Base-by-base conservation (phyloP, 1,140 invertebrate genomes). In the Agraylea sexmaculata region DNA sequence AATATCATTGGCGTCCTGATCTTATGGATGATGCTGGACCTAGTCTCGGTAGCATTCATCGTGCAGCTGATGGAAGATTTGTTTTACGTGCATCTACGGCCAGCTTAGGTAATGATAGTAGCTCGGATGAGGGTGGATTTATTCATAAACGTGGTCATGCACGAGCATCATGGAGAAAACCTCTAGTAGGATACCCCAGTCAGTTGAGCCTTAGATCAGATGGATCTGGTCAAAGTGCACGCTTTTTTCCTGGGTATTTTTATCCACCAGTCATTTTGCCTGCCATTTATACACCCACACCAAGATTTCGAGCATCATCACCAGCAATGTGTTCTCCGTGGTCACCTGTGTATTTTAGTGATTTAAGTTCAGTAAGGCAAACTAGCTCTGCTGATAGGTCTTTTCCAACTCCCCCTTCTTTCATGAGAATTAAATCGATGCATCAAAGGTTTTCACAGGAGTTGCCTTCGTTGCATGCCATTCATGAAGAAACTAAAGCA, bases 71-170 rank as follows among this genome's bases (percentile, higher is more conserved):
- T 58, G 80, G 80, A 23, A 71, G 78, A 29, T 83, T 86, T 63
- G 72, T 83, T 30, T 60, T 84, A 31, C 70, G 71, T 12, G 69
- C 76, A 51, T 75, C 78, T 35, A 68, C 73, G 10, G 53, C 63
- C 47, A 32, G 54, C 57, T 45, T 64, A 56, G 37, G 57, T 56
- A 29, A 78, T 53, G 68, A 70, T 17, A 80, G 77, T 34, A 78
- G 75, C 47, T 86, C 83, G 52, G 84, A 87, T 59, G 84, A 88
- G 56, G 85, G 85, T 20, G 84, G 84, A 2, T 87, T 88, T 58
- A 66, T 84, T 22, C 71, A 73, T 2, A 64, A 66, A 34, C 57
- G 56, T 38, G 48, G 53, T 48, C 65, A 59, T 51, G 68, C 48
- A 45, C 72, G 75, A 34, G 78, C 73, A 15, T 77, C 76, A 0